phyloP scores from a whole-genome alignment of 1,140 invertebrate genomes.

The Gonioctena quinquepunctata region DNA sequence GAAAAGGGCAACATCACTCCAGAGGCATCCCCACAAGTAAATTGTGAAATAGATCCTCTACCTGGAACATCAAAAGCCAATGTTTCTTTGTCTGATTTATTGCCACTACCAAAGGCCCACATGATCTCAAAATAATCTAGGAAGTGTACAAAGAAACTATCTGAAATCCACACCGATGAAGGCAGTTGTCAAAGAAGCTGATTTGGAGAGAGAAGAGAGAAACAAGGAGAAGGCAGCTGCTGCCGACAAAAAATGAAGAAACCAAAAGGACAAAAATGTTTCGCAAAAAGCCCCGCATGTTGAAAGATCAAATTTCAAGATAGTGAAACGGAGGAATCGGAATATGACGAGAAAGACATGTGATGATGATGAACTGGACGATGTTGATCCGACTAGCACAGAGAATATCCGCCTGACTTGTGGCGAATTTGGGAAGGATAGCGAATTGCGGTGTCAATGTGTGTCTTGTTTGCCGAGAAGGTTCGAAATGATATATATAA shows the following conservation, averaged over 20 bases:
- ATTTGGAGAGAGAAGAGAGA: background rate
- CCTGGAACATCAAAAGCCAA: background rate
- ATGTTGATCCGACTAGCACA: background rate
- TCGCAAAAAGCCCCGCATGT: too few species aligned
- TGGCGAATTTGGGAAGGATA: background rate
- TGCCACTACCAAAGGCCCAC: too few species aligned
- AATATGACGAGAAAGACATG: too few species aligned
- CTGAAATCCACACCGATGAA: background rate
- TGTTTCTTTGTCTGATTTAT: too few species aligned
- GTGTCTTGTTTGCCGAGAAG: too few species aligned
- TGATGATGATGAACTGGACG: background rate
- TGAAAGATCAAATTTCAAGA: too few species aligned
- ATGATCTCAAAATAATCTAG: too few species aligned
- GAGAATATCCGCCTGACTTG: background rate
- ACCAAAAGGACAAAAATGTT: too few species aligned
- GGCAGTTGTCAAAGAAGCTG: background rate
- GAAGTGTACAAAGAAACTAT: too few species aligned
- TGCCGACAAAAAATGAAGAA: background rate
- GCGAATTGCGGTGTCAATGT: background rate
- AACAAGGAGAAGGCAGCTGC: background rate
- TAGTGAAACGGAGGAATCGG: too few species aligned
- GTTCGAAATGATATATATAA: too few species aligned
- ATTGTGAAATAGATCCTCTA: background rate
- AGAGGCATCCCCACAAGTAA: background rate
- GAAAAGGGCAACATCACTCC: background rate